Base-by-base conservation (phyloP, 1,140 invertebrate genomes). In the Cylas formicarius region DNA sequence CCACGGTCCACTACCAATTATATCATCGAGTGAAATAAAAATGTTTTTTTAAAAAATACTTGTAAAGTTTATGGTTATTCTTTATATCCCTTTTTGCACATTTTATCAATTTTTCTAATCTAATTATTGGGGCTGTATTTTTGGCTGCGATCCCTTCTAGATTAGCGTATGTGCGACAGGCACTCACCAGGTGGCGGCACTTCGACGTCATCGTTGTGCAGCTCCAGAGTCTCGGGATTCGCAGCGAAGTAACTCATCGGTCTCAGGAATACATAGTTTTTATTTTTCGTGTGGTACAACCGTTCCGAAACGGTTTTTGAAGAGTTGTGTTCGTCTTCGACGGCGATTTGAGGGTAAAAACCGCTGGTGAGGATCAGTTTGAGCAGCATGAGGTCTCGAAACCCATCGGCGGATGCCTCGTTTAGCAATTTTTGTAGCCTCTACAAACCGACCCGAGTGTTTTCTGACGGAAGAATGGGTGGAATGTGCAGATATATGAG, bases 261-360 rank as follows among this genome's bases (percentile, higher is more conserved):
- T 67, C 97, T 91, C 2, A 97, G 72, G 32, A 87, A 83, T 2
- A 94, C 78, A 61, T 89, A 97, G 1, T 87, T 84, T 64, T 97
- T 97, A 16, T 78, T 81, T 70, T 81, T 84, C 0, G 92, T 95
- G 63, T 98, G 93, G 67, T 90, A 97, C 17, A 94, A 70, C 62
- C 93, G 90, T 52, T 97, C 91, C n/a, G 76, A 80, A 11, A 81
- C 78, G 20, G 80, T 77, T 73, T 93, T 95, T 58, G 82, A 91
- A 57, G 86, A 84, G 68, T 98, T 98, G 57, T 86, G 88, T 57
- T 94, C 88, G 70, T 98, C 94, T 9, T 86, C 77, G 27, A 93
- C 76, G 4, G 91, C 89, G 35, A 96, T 71, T 69, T 96, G 91
- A 6, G 93, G 93, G 69, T 97, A 97, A 13, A 97, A 70, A 5